Evolutionary conservation across 2,113 vertebrate species (phyloP).

Genomic region (Acrocephalus kingi): DNA sequence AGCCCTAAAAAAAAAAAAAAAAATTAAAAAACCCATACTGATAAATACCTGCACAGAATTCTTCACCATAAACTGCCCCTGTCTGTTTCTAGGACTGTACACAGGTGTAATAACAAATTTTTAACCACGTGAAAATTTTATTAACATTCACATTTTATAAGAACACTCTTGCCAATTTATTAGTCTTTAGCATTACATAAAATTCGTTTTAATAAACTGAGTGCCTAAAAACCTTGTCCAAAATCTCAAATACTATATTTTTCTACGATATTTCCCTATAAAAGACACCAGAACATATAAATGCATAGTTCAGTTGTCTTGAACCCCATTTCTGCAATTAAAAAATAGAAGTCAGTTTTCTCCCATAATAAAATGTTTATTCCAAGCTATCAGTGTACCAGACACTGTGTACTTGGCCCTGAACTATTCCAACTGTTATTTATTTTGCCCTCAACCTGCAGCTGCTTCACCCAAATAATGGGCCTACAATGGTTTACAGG

Average conservation of each 20-base stretch:
- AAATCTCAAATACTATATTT: not conserved
- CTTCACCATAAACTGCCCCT: not conserved
- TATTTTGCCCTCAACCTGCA: not conserved
- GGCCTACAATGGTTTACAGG: not conserved
- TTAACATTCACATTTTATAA: not conserved
- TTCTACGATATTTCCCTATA: not conserved
- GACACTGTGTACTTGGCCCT: rapidly evolving
- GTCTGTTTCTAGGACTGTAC: not conserved
- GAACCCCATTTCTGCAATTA: not conserved
- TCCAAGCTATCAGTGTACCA: not conserved
- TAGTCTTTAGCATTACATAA: not conserved
- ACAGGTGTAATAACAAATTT: not conserved
- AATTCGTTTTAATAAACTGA: not conserved
- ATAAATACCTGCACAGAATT: not conserved
- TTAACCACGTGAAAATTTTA: not conserved
- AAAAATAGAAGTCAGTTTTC: not conserved
- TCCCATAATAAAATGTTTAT: not conserved
- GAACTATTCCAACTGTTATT: not conserved
- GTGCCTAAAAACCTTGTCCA: not conserved
- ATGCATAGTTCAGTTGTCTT: not conserved
- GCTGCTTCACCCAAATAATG: not conserved
- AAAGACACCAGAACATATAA: not conserved
- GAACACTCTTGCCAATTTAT: not conserved
- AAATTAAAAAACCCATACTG: not conserved
- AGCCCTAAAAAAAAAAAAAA: not conserved